Evolutionary conservation across 2,888 invertebrate genomes (phyloP).

Genomic region (Leucoptera coffeella): DNA sequence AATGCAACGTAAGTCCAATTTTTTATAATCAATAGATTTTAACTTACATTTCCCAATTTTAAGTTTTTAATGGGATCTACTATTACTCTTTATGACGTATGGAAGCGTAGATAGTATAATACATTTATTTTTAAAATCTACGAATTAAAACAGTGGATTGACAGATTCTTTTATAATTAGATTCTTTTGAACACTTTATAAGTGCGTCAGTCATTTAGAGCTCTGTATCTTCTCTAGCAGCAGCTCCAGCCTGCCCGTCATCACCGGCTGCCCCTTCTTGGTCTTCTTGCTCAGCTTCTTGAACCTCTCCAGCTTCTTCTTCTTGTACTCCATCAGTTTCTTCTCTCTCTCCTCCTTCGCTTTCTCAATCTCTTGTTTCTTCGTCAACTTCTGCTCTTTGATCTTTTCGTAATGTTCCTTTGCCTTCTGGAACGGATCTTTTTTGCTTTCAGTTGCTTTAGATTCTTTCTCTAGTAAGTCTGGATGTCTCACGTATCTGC

Average conservation of each 20-base stretch:
- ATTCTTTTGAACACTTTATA: too few species aligned
- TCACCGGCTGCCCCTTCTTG: slow-evolving; percentile 77
- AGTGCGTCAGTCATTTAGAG: too few species aligned
- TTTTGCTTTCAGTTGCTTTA: slow-evolving; percentile 13
- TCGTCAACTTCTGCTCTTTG: slow-evolving; percentile 47
- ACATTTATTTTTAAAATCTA: too few species aligned
- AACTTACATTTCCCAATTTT: too few species aligned
- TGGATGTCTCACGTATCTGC: slow-evolving; percentile 36
- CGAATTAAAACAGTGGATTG: too few species aligned
- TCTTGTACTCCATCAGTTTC: slow-evolving; percentile 61
- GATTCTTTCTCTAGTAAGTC: slow-evolving; percentile 20
- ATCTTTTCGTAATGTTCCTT: slow-evolving; percentile 46
- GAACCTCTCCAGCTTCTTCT: slow-evolving; percentile 62
- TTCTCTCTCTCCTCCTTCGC: slow-evolving; percentile 53
- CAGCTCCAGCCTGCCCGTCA: slow-evolving; percentile 74
- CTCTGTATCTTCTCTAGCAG: slow-evolving; percentile 70
- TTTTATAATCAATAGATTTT: too few species aligned
- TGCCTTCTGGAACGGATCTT: slow-evolving; percentile 43
- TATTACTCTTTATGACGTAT: too few species aligned
- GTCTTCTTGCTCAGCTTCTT: slow-evolving; percentile 72
- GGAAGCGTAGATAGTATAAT: too few species aligned
- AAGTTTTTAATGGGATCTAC: too few species aligned
- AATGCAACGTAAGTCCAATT: too few species aligned
- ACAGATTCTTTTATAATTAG: too few species aligned
- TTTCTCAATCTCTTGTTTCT: slow-evolving; percentile 35